phyloP scores from a whole-genome alignment of 2,797 vertebrate species.

The Poeciliopsis presidionis region DNA sequence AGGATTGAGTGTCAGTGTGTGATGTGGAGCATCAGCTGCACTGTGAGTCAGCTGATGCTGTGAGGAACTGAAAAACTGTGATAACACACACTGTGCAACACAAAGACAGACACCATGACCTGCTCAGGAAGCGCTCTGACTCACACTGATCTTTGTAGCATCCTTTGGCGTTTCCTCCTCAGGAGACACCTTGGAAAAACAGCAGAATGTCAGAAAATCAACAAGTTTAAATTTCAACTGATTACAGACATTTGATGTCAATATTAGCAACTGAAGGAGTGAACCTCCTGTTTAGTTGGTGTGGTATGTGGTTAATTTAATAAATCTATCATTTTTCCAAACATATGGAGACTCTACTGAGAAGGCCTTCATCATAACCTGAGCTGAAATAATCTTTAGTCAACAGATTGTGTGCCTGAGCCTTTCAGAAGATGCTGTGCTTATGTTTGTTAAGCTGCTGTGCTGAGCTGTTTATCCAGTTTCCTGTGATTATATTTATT shows the following conservation, averaged over 20 bases:
- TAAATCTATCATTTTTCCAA: neutral
- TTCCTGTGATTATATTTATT: neutral
- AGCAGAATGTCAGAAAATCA: constrained; percentile 3
- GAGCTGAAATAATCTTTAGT: neutral
- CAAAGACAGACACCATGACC: constrained; percentile 19
- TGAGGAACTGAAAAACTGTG: constrained; percentile 26
- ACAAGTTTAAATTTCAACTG: neutral
- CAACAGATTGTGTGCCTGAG: neutral
- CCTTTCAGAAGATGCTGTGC: neutral
- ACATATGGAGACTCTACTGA: neutral
- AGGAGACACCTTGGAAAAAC: constrained; percentile 82
- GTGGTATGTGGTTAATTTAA: neutral
- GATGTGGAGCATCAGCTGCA: constrained; percentile 1
- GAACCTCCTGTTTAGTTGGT: neutral
- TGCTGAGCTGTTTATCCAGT: neutral
- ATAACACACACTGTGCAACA: neutral
- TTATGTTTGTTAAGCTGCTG: neutral
- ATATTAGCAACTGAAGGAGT: neutral
- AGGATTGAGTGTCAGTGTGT: constrained; percentile 20
- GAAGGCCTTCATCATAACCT: neutral
- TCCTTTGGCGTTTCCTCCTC: constrained; percentile 90
- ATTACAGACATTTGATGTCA: neutral
- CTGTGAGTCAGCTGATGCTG: neutral
- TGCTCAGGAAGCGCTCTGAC: constrained; percentile 61
- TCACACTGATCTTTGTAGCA: constrained; percentile 98